Conservation (phyloP, 2,888 invertebrate genomes). For the Pseudococcus jackbeardsleyi region DNA sequence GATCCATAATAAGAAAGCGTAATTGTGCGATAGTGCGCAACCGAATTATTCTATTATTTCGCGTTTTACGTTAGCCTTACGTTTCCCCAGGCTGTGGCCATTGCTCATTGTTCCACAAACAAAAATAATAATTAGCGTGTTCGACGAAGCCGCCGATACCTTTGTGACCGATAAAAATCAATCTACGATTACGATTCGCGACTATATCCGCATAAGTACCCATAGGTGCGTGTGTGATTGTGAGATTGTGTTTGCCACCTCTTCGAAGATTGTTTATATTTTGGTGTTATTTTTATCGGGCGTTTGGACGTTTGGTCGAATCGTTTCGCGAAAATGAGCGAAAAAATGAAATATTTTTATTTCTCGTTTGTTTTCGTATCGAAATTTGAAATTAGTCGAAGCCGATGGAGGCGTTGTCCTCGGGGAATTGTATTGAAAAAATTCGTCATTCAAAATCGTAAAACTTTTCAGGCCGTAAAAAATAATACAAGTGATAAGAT, state of each 20-base stretch:
- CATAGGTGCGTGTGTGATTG: too few relatives aligned
- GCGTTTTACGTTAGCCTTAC: not conserved
- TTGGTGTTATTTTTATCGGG: not conserved
- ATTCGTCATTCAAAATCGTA: constrained; percentile 3
- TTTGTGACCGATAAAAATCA: constrained; percentile 45
- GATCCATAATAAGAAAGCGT: constrained; percentile 29
- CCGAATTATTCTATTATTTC: constrained; percentile 41
- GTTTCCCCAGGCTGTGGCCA: constrained; percentile 59
- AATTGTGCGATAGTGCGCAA: constrained; percentile 48
- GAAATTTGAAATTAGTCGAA: constrained; percentile 14
- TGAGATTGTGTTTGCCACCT: not conserved
- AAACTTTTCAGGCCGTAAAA: not conserved
- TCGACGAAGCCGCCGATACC: constrained; percentile 20
- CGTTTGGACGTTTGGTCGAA: not conserved
- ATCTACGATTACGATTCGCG: constrained; percentile 13
- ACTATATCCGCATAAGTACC: not conserved
- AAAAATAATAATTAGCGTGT: constrained; percentile 49
- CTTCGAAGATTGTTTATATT: not conserved
- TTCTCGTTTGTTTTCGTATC: not conserved
- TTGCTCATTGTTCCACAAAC: constrained; percentile 53
- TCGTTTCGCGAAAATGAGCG: not conserved
- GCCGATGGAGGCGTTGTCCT: not conserved
- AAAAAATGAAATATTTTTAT: not conserved
- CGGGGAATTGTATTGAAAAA: constrained; percentile 11
- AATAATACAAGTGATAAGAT: constrained; percentile 7